A percentile compares a stretch with the other conserved stretches of the same genome.
phyloP scores from a whole-genome alignment of 2,113 vertebrate species.

The Anhinga anhinga region DNA sequence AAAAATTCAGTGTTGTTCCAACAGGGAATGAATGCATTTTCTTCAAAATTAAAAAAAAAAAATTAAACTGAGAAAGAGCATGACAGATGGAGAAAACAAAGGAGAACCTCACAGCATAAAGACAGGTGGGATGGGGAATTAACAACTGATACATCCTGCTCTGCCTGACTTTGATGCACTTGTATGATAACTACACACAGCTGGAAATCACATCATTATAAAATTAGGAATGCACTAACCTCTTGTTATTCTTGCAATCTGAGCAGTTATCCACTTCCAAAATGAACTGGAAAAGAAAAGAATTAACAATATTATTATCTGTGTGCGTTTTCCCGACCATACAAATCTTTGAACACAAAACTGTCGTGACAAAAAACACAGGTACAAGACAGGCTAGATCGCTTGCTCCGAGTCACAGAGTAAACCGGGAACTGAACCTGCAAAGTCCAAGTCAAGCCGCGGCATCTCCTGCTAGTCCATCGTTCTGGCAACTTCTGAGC shows the following conservation, averaged over 20 bases:
- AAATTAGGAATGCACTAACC: slow-evolving; percentile 59
- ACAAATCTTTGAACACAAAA: background rate
- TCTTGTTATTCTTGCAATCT: slow-evolving; percentile 71
- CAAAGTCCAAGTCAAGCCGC: rapidly evolving
- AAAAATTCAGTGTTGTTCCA: background rate
- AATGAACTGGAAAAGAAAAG: slow-evolving; percentile 69
- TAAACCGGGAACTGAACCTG: background rate
- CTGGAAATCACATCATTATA: background rate
- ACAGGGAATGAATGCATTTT: background rate
- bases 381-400: rapidly evolving
- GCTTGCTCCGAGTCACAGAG: background rate
- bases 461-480: background rate
- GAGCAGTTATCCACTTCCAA: slow-evolving; percentile 75
- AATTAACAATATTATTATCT: background rate
- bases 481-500: background rate
- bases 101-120: background rate
- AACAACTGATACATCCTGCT: rapidly evolving
- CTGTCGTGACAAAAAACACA: background rate
- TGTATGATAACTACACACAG: rapidly evolving
- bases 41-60: background rate
- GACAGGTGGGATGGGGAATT: background rate
- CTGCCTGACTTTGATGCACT: background rate
- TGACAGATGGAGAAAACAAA: background rate
- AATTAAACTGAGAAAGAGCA: background rate
- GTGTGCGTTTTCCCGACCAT: background rate